phyloP scores from a whole-genome alignment of 2,888 invertebrate species.

The Lissonota sp. region DNA sequence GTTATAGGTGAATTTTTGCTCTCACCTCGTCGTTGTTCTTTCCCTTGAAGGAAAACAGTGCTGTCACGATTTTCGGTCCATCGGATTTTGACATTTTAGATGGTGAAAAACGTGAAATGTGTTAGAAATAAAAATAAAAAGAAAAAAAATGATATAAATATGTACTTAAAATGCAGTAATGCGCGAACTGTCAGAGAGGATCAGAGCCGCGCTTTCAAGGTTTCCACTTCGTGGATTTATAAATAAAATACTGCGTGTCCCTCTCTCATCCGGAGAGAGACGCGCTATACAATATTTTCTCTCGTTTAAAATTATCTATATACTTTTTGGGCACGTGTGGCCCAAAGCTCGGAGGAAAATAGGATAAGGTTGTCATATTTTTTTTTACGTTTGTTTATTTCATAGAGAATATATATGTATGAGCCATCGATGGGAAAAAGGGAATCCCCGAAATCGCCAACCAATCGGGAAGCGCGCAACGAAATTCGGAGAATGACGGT shows the following conservation, averaged over 20 bases:
- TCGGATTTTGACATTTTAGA: constrained; percentile 78
- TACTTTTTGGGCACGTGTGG: no score
- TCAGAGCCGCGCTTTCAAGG: constrained; percentile 55
- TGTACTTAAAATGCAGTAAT: constrained; percentile 27
- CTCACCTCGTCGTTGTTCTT: constrained; percentile 98
- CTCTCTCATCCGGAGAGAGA: constrained; percentile 49
- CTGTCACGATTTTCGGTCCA: constrained; percentile 89
- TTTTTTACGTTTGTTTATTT: no score
- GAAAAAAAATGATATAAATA: constrained; percentile 8
- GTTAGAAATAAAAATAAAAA: constrained; percentile 17
- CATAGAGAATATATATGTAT: no score
- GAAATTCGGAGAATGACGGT: no score
- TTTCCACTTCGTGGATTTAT: constrained; percentile 61
- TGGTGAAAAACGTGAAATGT: constrained; percentile 48
- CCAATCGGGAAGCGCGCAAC: no score
- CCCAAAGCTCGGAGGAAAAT: no score
- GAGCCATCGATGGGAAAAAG: no score
- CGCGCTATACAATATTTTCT: constrained; percentile 15
- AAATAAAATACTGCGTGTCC: constrained; percentile 50
- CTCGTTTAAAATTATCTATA: no score
- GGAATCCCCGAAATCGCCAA: no score
- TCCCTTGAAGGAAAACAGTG: constrained; percentile 96
- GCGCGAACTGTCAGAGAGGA: constrained; percentile 50
- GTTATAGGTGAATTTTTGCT: constrained; percentile 38
- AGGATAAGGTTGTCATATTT: no score